Evolutionary conservation across 2,113 vertebrate species (phyloP).

Genomic region (Morone chrysops): DNA sequence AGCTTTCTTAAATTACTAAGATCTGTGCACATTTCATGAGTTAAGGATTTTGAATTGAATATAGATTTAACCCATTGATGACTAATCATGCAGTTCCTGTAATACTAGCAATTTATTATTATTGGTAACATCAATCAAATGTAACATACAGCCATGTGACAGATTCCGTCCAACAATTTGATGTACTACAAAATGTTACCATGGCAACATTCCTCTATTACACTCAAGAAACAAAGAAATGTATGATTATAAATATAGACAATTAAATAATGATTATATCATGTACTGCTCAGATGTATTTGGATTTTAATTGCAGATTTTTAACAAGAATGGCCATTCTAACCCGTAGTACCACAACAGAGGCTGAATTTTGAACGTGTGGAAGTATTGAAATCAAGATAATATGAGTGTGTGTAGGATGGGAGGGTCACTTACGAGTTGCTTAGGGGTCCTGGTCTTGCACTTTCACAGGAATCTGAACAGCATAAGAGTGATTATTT

Average conservation of each 20-base stretch:
- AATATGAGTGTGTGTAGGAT: conserved; percentile 8
- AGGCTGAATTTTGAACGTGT: conserved; percentile 12
- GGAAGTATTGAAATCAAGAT: conserved; percentile 14
- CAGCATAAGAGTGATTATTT: neutral
- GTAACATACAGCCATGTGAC: neutral
- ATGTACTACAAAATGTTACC: neutral
- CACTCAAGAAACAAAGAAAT: neutral
- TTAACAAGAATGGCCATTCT: neutral
- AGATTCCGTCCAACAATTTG: neutral
- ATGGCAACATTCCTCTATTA: neutral
- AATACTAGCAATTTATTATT: neutral
- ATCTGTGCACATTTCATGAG: conserved; percentile 3
- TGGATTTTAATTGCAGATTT: conserved; percentile 25
- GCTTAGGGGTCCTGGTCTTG: conserved; percentile 2
- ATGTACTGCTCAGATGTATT: conserved; percentile 10
- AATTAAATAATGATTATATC: conserved; percentile 8
- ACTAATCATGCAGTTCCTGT: neutral
- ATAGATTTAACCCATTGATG: neutral
- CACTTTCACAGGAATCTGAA: conserved; percentile 11
- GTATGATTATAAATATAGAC: neutral
- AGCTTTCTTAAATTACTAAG: conserved; percentile 43
- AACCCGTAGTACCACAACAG: neutral
- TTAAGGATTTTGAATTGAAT: conserved; percentile 7
- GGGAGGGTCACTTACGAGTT: conserved; percentile 12
- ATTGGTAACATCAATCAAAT: neutral